Evolutionary conservation across 2,797 vertebrate species (phyloP), one percentile per base, ranked within the genome.

Genomic region (Buceros bicornis): DNA sequence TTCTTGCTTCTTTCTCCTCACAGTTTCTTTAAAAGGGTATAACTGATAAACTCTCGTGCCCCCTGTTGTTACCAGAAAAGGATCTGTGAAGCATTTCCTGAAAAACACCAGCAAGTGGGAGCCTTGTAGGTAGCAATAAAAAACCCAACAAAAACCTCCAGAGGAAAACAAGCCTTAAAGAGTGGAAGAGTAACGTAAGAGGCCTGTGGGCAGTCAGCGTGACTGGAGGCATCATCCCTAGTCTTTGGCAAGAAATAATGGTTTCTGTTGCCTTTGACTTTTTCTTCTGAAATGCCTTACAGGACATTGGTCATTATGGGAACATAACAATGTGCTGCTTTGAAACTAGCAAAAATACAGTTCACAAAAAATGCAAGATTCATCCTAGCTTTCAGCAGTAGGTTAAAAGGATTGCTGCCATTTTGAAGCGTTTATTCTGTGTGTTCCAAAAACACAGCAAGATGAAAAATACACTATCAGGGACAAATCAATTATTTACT

Each of bases 401-500:
- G n/a, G 48, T 76, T 87, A 70, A 73, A 90, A 84, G 19, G 11
- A 61, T n/a, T 42, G 42, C 11, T 88, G 31, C 8, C 72, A 83
- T 87, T 83, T 58, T 21, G 24, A 88, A 82, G 40, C 2, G 0
- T 60, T 54, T 58, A 31, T 72, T 51, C 6, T 5, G 22, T 33
- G 11, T 86, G 72, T 70, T 94, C 40, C 37, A 69, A 58, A 58
- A 87, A 62, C 26, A 62, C 47, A 94, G 69, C 15, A 65, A 61
- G 28, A 90, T 79, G 57, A 88, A 90, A 93, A 94, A 64, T 11
- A 82, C 10, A 25, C 56, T 77, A 84, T 53, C 1, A 2, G 42
- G 48, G 66, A 77, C 48, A 77, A 89, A 93, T 94, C 22, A 91
- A 90, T 95, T 94, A 97, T 95, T 97, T 95, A 91, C 58, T 82